Evolutionary conservation across 2,113 vertebrate species (phyloP), one percentile per base, ranked within the genome.

Genomic region (Entosphenus tridentatus): DNA sequence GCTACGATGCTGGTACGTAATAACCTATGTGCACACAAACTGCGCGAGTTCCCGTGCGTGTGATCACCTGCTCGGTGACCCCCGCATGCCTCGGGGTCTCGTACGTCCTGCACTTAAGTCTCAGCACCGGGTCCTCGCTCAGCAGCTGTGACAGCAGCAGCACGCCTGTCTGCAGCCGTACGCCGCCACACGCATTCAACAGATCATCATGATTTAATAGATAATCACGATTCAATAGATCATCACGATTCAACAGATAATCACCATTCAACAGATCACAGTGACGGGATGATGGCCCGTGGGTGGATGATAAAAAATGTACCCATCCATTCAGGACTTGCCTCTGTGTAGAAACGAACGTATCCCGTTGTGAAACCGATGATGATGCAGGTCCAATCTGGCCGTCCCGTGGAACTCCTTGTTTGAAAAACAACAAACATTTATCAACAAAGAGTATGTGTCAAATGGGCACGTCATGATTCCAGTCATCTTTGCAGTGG

Each of bases 351-450:
- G 79, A 98, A 98, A 21, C 89, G 88, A 5, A 98, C 87, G 0
- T 89, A 86, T 69, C 93, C 93, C 1, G 92, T 90, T 1, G 83
- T 90, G 76, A 98, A 98, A 68, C 93, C 93, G 71, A 96, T 82
- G 2, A 93, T 89, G 11, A 96, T 84, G 76, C 93, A 98, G 8
- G 92, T 98, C 93, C 93, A 98, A 76, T 98, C 93, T 9, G 93
- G 93, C 9, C 88, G 83, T 2, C 93, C 93, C 0, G 92, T 98
- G 65, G 92, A 98, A 71, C 90, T 98, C 80, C 93, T 98, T 39
- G 39, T 39, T 39, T 39, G 75, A 71, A 65, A 74, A 57, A 71
- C 74, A 39, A 75, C 68, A 78, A 55, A 72, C 14, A 76, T 8
- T 70, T 54, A 69, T 39, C 55, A 10, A 69, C 54, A 12, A 17